Percentiles rank a stretch among this genome's conserved stretches.
Conservation (phyloP, 2,797 vertebrate genomes). For the Enteromius unitaeniatus region DNA sequence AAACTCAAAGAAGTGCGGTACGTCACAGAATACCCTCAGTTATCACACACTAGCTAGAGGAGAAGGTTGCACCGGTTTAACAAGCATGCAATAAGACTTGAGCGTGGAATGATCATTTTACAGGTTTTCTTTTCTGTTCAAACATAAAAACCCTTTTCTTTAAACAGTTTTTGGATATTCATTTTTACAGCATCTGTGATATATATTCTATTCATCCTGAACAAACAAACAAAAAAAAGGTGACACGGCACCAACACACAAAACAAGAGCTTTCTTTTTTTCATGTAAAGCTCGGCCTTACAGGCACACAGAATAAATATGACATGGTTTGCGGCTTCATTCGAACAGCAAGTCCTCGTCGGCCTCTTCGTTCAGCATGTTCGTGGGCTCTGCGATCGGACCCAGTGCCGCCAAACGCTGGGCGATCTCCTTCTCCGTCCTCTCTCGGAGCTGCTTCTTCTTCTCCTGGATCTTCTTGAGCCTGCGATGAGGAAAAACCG, state of each 20-base stretch:
- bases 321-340: slow-evolving; percentile 67
- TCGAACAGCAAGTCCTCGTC: slow-evolving; percentile 97
- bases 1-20: neutral
- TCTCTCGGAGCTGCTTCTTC: slow-evolving; percentile 94
- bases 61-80: neutral
- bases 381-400: slow-evolving; percentile 85
- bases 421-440: slow-evolving; percentile 86
- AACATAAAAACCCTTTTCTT: neutral
- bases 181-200: slow-evolving; percentile 41
- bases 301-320: slow-evolving; percentile 80
- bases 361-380: slow-evolving; percentile 90
- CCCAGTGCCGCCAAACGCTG: slow-evolving; percentile 80
- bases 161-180: neutral
- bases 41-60: neutral
- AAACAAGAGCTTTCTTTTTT: slow-evolving; percentile 59
- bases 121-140: neutral
- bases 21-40: neutral
- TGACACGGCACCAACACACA: slow-evolving; percentile 69
- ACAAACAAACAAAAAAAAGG: slow-evolving; percentile 48
- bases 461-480: slow-evolving; percentile 99
- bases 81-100: neutral
- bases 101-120: neutral
- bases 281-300: slow-evolving; percentile 64
- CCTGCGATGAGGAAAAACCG: slow-evolving; percentile 68
- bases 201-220: slow-evolving; percentile 48